phyloP scores from a whole-genome alignment of 2,797 vertebrate species.

The Alca torda region DNA sequence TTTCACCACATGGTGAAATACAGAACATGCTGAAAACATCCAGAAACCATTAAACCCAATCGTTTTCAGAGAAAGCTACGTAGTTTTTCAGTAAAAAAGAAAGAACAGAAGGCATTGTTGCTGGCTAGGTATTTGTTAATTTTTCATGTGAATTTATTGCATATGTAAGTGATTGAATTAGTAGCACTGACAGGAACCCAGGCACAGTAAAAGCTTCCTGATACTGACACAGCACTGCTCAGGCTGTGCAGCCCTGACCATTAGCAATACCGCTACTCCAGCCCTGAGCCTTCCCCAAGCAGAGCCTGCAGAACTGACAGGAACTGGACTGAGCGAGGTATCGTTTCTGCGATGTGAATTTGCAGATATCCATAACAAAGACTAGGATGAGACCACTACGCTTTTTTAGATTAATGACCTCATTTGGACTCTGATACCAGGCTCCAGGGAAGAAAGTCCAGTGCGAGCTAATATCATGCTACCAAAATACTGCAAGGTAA shows the following conservation, averaged over 20 bases:
- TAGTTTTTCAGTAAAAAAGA: background rate
- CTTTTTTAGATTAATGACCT: background rate
- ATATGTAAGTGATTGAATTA: slow-evolving; percentile 70
- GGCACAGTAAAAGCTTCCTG: slow-evolving; percentile 72
- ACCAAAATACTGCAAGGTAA: slow-evolving; percentile 75
- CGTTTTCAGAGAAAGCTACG: background rate
- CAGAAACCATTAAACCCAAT: background rate
- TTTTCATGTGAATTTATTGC: slow-evolving; percentile 73
- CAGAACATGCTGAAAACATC: slow-evolving; percentile 13
- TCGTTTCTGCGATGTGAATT: background rate
- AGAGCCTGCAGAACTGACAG: background rate
- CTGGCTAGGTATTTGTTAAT: slow-evolving; percentile 64
- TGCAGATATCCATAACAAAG: background rate
- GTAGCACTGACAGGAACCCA: slow-evolving; percentile 69
- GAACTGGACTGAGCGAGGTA: background rate
- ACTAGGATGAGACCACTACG: slow-evolving; percentile 21
- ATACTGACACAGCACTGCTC: slow-evolving; percentile 61
- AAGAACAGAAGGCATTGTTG: background rate
- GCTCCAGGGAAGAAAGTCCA: slow-evolving; percentile 29
- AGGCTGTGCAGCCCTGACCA: slow-evolving; percentile 35
- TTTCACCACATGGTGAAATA: slow-evolving; percentile 54
- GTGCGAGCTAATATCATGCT: slow-evolving; percentile 55
- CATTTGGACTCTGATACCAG: slow-evolving; percentile 42
- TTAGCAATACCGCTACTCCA: background rate
- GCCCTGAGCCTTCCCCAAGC: background rate